Evolutionary conservation across 2,888 invertebrate species (phyloP), one percentile per base, ranked within the genome.

Genomic region (Barypeithes pellucidus): DNA sequence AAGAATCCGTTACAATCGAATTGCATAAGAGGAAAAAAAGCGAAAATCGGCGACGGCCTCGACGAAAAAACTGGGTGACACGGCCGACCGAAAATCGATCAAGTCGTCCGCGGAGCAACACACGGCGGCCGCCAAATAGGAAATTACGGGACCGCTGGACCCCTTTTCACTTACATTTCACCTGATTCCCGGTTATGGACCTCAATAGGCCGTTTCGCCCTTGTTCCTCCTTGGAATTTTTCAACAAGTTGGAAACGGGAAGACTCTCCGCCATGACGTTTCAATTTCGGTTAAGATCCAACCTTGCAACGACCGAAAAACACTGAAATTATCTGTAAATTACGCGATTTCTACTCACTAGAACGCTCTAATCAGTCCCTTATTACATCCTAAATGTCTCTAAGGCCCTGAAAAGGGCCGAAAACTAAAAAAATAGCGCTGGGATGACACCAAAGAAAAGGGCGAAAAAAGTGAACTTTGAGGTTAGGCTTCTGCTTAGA

Each of bases 131-230:
- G 36, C 8, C n/a, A 59, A 57, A 65, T 3, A 20, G n/a, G 1
- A 22, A 16, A 24, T 60, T 22, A 11, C 16, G 18, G 45, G 22
- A 54, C 24, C 22, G 24, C 33, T 24, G 43, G 36, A 14, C 68
- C 60, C 66, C 24, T 60, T 62, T 36, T 29, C 72, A 80, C 80
- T 79, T 73, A 80, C 80, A 78, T 74, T 73, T 76, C 68, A 78
- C 77, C 59, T 76, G 69, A 74, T 67, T 77, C 62, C 77, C 78
- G n/a, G 75, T 63, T 18, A 77, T 59, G 33, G 77, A 77, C 66
- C 76, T 76, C 60, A 77, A 33, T 47, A 57, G 63, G 66, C 60
- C 74, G 65, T 60, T 70, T 50, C 39, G 66, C 47, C 14, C 43
- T 57, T 43, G 67, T 14, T 67, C 75, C 60, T 62, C 68, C 39